Evolutionary conservation across 2,888 invertebrate species (phyloP).

Genomic region (Idaea dimidiata): DNA sequence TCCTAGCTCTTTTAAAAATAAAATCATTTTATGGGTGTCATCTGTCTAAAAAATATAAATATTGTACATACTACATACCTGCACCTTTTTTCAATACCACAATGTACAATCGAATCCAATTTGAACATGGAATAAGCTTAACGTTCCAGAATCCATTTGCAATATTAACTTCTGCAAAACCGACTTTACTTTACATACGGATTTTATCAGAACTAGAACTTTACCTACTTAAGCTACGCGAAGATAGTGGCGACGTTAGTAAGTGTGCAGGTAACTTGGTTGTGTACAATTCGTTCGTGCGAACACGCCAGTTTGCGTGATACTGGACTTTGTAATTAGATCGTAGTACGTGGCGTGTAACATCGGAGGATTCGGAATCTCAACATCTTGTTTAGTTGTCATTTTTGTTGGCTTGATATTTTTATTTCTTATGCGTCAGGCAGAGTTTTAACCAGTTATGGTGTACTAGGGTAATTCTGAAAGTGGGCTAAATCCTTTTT

Average conservation of each 20-base stretch:
- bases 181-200: background rate
- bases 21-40: too few relatives aligned
- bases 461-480: too few relatives aligned
- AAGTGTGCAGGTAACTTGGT: constrained; percentile 6
- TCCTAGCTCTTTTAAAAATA: too few relatives aligned
- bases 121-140: constrained; percentile 12
- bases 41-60: too few relatives aligned
- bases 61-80: too few relatives aligned
- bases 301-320: constrained; percentile 43
- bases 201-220: background rate
- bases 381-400: constrained; percentile 7
- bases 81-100: background rate
- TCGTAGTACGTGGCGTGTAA: constrained; percentile 10
- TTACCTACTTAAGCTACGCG: background rate
- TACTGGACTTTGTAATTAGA: constrained; percentile 16
- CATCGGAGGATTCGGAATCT: constrained; percentile 10
- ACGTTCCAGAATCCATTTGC: constrained; percentile 24
- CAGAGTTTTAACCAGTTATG: background rate
- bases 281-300: constrained; percentile 19
- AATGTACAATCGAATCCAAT: constrained; percentile 15
- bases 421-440: background rate
- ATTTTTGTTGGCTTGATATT: background rate
- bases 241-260: constrained; percentile 2
- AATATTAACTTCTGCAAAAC: constrained; percentile 26
- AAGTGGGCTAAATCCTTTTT: too few relatives aligned